Evolutionary conservation across 30 jellyfish, hydroid and myxozoan species (phyloP), one percentile per base, ranked within the genome.

Genomic region (Morbakka virulenta): DNA sequence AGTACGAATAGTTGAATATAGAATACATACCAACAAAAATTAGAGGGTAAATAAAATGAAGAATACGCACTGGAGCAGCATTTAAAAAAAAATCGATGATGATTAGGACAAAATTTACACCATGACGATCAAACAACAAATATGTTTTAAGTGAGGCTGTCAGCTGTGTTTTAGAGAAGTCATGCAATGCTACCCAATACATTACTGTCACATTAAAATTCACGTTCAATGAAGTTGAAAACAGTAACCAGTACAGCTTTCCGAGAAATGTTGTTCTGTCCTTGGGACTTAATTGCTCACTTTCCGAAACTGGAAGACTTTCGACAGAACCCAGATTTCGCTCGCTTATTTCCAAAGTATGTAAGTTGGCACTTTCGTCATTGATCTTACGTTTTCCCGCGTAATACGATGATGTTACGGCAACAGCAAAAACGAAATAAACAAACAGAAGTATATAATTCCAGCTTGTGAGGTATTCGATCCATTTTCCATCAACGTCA

Each of bases 151-250:
- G 31, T 47, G 27, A 47, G 0, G 31, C 25, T 20, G 27, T 64
- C 31, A 64, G 31, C 4, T 0, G 3, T 21, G 62, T 64, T 64
- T 21, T 32, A n/a, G 27, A 25, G 31, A 24, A 32, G 62, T 64
- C 76, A 28, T n/a, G 31, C 76, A 64, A n/a, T 3, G 31, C 22
- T n/a, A 20, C 62, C 76, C 76, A 64, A n/a, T 64, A 64, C 47
- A 64, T 32, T n/a, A 64, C 0, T 51, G 31, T 51, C 9, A 64
- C 31, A 28, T n/a, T 32, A 4, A n/a, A 2, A 32, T 51, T 25
- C 0, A 64, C n/a, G 31, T 24, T 64, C 9, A 64, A n/a, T 0
- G 76, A 47, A 4, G 31, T 64, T 20, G 27, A 25, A 51, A n/a
- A 64, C 2, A 32, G 3, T 2, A 64, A 2, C 76, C 76, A 64